These are phyloP conservation scores for Antechinus stuartii DNA, from an alignment of 2,113 vertebrate species.

Conservation along the genomic window DNA sequence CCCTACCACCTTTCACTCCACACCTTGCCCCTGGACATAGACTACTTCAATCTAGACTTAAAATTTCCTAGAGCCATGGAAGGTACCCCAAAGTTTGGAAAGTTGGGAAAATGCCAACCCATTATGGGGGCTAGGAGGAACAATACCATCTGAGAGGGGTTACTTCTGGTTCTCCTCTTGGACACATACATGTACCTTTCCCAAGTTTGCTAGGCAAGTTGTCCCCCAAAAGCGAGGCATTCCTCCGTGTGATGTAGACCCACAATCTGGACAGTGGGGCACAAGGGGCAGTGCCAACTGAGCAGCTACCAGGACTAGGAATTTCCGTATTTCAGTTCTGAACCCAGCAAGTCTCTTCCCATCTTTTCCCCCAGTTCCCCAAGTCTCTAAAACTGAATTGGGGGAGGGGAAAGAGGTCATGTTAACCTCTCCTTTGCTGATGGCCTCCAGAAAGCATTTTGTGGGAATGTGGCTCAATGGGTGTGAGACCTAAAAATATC, in stretches of 20 bases:
- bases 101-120: constrained; percentile 74
- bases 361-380: not conserved
- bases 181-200: not conserved
- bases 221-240: not conserved
- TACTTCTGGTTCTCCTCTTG: not conserved
- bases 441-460: constrained; percentile 43
- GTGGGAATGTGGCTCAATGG: constrained; percentile 56
- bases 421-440: constrained; percentile 71
- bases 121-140: constrained; percentile 32
- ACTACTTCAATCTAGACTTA: constrained; percentile 34
- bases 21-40: not conserved
- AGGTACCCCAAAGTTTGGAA: constrained; percentile 76
- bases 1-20: not conserved
- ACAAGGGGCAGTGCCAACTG: constrained; percentile 1
- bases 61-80: constrained; percentile 8
- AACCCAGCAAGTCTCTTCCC: not conserved
- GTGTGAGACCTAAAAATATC: constrained; percentile 83
- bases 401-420: not conserved
- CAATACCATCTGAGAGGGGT: constrained; percentile 33
- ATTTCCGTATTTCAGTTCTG: not conserved
- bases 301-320: constrained; percentile 36
- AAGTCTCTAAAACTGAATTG: not conserved
- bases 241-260: constrained; percentile 29
- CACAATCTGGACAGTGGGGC: not conserved
- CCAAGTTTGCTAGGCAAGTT: not conserved